Evolutionary conservation across 2,113 vertebrate genomes (phyloP).

Genomic region (Rhombomys opimus): DNA sequence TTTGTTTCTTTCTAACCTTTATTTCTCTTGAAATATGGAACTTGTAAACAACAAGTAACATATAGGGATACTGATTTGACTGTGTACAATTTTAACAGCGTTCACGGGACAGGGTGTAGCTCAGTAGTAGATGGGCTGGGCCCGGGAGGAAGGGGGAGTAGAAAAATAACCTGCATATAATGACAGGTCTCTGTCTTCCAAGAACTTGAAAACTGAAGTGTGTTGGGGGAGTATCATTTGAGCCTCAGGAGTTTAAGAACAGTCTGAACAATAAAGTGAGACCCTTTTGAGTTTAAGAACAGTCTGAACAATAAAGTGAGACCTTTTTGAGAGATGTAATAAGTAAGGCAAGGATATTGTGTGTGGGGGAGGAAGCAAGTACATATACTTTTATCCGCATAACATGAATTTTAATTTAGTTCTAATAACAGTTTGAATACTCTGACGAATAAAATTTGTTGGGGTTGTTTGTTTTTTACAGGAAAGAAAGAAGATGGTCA

Average conservation of each 20-base stretch:
- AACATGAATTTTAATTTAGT: neutral
- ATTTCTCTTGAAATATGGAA: conserved; percentile 10
- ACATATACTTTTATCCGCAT: neutral
- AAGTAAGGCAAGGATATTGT: neutral
- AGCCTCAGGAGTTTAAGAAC: neutral
- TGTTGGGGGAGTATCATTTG: neutral
- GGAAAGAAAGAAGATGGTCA: conserved; percentile 94
- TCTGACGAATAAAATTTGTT: conserved; percentile 13
- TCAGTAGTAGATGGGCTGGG: neutral
- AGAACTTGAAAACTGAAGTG: neutral
- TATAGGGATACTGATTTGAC: neutral
- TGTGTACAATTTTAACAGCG: neutral
- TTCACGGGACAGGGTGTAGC: neutral
- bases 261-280: neutral
- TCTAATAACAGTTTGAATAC: neutral
- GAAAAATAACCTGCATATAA: neutral
- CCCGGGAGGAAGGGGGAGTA: fast-evolving
- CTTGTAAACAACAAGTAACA: neutral
- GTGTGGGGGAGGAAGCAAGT: neutral
- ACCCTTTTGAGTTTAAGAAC: neutral
- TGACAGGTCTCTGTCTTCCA: neutral
- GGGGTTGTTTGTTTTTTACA: conserved; percentile 77
- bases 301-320: neutral
- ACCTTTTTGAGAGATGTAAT: neutral
- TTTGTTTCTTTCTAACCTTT: neutral